Evolutionary conservation across 2,797 vertebrate genomes (phyloP), one percentile per base, ranked within the genome.

Genomic region (Pempheris klunzingeri): DNA sequence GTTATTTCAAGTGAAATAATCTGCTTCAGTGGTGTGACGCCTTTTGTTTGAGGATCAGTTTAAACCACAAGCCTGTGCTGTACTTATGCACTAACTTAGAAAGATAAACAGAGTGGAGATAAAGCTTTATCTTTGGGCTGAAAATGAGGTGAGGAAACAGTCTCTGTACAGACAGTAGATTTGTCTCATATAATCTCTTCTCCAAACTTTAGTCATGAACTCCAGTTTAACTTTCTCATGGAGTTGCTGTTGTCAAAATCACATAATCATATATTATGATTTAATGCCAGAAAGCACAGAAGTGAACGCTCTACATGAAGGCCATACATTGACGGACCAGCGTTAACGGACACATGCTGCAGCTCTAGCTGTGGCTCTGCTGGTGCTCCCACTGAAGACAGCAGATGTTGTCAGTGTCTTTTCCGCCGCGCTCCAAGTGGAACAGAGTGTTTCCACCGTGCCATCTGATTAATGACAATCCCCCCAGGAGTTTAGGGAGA

Each of bases 401-500:
- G 52, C 74, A 74, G 20, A 83, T 81, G 84, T 63, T 46, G 34
- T 80, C 60, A 28, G 63, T 63, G 39, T 75, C 74, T 78, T 76
- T 38, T 70, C 80, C 73, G 50, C 55, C 8, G 8, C 18, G 66
- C 26, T 69, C 73, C 65, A 82, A 86, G 76, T 82, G 78, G 83
- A 84, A 88, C 83, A 90, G 84, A 89, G 78, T 84, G 83, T 78
- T 84, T 88, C 73, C 72, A 69, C 58, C 5, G 26, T 88, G 89
- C 87, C 85, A 71, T 88, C 83, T 90, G 87, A 91, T 90, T 88
- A 89, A 90, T 88, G 83, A 82, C 66, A 66, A 68, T 76, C 59
- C 84, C 83, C 60, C 67, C 32, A 59, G 60, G 67, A 57, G 44
- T 53, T 70, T 17, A 66, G 32, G 61, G 73, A 50, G 63, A 84